Base-by-base conservation (phyloP, 1,140 invertebrate genomes). In the Nautilus pompilius region DNA sequence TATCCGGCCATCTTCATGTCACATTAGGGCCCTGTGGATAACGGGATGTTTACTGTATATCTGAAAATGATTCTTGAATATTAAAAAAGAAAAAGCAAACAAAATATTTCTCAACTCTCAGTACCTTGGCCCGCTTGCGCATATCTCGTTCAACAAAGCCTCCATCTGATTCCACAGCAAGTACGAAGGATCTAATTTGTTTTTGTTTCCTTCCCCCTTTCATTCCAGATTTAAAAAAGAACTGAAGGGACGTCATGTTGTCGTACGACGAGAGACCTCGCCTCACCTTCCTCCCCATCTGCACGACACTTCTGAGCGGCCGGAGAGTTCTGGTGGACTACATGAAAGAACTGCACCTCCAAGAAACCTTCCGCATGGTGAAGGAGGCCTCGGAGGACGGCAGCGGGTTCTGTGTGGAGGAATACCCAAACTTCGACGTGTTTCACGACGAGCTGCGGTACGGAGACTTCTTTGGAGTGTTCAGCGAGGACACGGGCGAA, bases 391-490 rank as follows among this genome's bases (percentile, higher is more conserved):
- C 71, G 15, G 20, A 67, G 41, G 24, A 58, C 26, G 67, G 71
- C 1, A 68, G 67, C 10, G 73, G 73, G 8, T 75, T 71, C 58
- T 69, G 69, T 13, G 64, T 69, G 1, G 71, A 75, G 46, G 73
- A 75, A 45, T 75, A 72, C 58, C 29, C 58, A 5, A 58, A 51
- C 10, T 71, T 73, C 58, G 56, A 70, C 22, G 69, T 68, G 46
- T 75, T 75, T 63, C 58, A 67, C 10, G 56, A 62, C 6, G 71
- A 75, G 28, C 65, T 75, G 10, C 54, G 34, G 5, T 66, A 63
- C 58, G 66, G 69, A 20, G 69, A 64, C 66, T 67, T 66, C 41
- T 75, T 72, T 59, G 71, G 63, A 13, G 60, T 75, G 24, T 65
- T 69, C 32, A 65, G 69, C 58, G 69, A 69, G 32, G 63, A 69